Base-by-base conservation (phyloP, 2,888 invertebrate species). In the Nemurella pictetii region DNA sequence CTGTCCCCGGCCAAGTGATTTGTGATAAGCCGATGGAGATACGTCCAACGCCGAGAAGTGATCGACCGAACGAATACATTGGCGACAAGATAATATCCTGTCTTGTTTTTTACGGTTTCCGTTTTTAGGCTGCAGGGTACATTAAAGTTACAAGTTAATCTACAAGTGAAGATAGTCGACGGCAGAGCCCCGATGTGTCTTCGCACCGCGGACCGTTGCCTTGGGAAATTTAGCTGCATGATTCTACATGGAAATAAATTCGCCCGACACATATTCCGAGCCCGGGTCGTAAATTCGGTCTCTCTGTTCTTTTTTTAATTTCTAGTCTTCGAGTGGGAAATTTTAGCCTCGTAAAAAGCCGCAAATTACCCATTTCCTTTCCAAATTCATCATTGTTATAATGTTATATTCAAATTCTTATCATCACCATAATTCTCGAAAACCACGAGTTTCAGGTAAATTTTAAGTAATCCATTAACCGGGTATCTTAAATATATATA, bases 101-200 rank as follows among this genome's bases (percentile, higher is more conserved):
- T 77, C 9, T 20, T 30, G 29, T 78, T 78, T 78, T 78, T 78
- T 78, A 78, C 78, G 78, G 30, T 78, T 78, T 78, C 78, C 78
- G 78, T 78, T 78, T n/a, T 27, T 28, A 30, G 4, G 3, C 4
- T 32, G 3, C 32, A 9, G 26, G 26, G 26, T 5, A 77, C 77
- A 77, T 77, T 27, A 77, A 77, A 77, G 78, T 30, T 78, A 78
- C 78, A 78, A 78, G 30, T 78, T 29, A 78, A 78, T 78, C 78
- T 75, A 0, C 27, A n/a, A n/a, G n/a, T n/a, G n/a, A n/a, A n/a
- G n/a, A n/a, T n/a, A n/a, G n/a, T n/a, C n/a, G n/a, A n/a, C n/a
- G n/a, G n/a, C n/a, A n/a, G n/a, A n/a, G n/a, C n/a, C n/a, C n/a
- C n/a, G n/a, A n/a, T n/a, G n/a, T n/a, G n/a, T n/a, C n/a, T n/a